A percentile compares a stretch with the other conserved stretches of the same genome.
These are phyloP conservation scores for Rutilus rutilus DNA, from an alignment of 2,113 vertebrate species.

Conservation along the genomic window DNA sequence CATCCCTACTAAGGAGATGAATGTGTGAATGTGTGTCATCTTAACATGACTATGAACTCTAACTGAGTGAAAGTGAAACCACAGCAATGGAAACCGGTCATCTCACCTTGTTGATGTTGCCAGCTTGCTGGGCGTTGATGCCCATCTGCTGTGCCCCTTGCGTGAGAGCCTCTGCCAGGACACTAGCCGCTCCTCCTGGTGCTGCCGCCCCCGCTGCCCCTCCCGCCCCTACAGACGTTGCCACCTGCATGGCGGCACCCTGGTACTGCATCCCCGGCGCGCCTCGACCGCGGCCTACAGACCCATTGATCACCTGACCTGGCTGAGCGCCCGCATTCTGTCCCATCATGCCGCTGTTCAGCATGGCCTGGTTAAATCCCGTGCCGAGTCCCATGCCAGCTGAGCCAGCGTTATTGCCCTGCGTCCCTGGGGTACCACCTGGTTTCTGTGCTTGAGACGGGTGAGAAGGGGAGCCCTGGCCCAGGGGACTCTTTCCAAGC, in stretches of 20 bases:
- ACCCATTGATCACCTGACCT: constrained; percentile 93
- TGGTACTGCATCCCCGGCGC: constrained; percentile 87
- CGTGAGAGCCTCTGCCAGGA: constrained; percentile 91
- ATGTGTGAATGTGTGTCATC: too few species aligned
- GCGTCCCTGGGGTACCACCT: constrained; percentile 79
- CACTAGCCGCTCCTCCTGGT: constrained; percentile 78
- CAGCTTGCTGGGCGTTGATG: constrained; percentile 70
- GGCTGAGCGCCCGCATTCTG: constrained; percentile 84
- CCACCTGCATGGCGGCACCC: constrained; percentile 80
- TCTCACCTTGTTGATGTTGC: constrained; percentile 92
- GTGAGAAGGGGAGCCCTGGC: constrained; percentile 85
- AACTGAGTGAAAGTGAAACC: not conserved
- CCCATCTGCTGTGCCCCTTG: constrained; percentile 92
- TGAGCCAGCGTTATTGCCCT: constrained; percentile 78
- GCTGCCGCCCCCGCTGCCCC: constrained; percentile 67
- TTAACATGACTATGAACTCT: not conserved
- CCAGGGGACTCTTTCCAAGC: constrained; percentile 86
- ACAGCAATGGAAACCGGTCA: not conserved
- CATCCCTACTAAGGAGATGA: too few species aligned
- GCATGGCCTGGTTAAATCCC: constrained; percentile 89
- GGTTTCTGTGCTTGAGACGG: constrained; percentile 93
- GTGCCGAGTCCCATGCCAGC: constrained; percentile 89
- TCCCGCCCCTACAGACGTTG: constrained; percentile 75
- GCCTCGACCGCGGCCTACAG: constrained; percentile 88
- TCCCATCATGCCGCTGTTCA: constrained; percentile 86